Base-by-base conservation (phyloP, 2,888 invertebrate species). In the Malacosoma neustria region DNA sequence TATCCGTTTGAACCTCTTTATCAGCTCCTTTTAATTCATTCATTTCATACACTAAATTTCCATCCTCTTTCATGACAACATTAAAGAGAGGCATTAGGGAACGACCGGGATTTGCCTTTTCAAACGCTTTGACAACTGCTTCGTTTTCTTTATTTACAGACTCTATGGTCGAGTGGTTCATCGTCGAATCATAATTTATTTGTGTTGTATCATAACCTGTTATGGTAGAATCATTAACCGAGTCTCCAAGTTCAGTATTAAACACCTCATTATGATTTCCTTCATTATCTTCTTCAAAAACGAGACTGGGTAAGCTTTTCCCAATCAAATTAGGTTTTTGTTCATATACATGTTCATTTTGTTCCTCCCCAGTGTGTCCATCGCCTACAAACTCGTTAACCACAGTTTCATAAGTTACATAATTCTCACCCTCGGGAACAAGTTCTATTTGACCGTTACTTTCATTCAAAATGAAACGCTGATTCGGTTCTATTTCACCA, bases 31-130 rank as follows among this genome's bases (percentile, higher is more conserved):
- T 47, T 14, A 49, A 36, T 40, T 60, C 45, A 35, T 56, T 49
- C 2, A 61, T 51, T 38, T 63, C 51, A 37, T 59, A 61, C 13
- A 59, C 63, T 1, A 58, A 57, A 12, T 61, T 59, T 48, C 61
- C 60, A 4, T 64, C 64, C 37, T 61, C 55, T 40, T 61, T 63
- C 63, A 63, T 60, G 43, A 53, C 51, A 29, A 63, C 55, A 46
- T 64, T 62, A 34, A 64, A 64, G 31, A 60, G 55, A 9, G 62
- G 64, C 34, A 59, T 33, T 9, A 53, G 42, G n/a, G 58, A 49
- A 30, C 54, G 52, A n/a, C 46, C 45, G 5, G 46, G 43, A 13
- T 49, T 46, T 22, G 22, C 22, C 29, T 39, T 33, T 33, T 14
- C 40, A 40, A 39, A 49, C 7, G 57, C 52, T 37, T 59, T 59